Base-by-base conservation (phyloP, 2,797 vertebrate genomes). In the Phalanger gymnotis region DNA sequence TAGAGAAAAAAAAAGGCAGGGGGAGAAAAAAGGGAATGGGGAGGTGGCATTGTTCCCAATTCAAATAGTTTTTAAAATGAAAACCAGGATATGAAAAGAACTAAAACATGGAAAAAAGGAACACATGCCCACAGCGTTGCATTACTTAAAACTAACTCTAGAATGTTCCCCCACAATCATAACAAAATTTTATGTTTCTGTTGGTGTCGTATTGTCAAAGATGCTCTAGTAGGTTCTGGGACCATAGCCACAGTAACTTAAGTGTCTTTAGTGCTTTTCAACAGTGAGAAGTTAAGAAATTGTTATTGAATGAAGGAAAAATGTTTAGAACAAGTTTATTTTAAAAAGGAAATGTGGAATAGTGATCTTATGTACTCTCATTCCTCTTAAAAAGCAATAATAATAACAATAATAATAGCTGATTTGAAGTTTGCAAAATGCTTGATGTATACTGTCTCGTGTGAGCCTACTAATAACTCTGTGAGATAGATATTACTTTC, bases 1-100 rank as follows among this genome's bases (percentile, higher is more conserved):
- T 2, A 90, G 61, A 91, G 54, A 91, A 92, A 90, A 91, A 92
- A 90, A 73, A 19, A 95, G 91, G 22, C 40, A 87, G 31, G 7
- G 55, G 92, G 87, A 73, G 54, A 54, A 10, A 11, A 9, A 56
- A 92, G 11, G 19, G 30, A 40, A 5, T 6, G 47, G 47, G 47
- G 19, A 92, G 51, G 58, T 90, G 40, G 34, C 92, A 40, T 87
- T 81, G 93, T 81, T 90, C 96, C 4, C 0, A 58, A 97, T 96
- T 93, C 97, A 98, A 97, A 97, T n/a, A 95, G 53, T 54, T 98
- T 96, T 0, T 10, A 95, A 98, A 98, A 98, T 96, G 91, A 98
- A 98, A 98, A 98, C 95, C 97, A 94, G 73, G 96, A 97, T 96
- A 97, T 96, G 96, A 97, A 96, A 96, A 96, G 61, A 98, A 97